Evolutionary conservation across 2,888 invertebrate genomes (phyloP), one percentile per base, ranked within the genome.

Genomic region (Megamerina dolium): DNA sequence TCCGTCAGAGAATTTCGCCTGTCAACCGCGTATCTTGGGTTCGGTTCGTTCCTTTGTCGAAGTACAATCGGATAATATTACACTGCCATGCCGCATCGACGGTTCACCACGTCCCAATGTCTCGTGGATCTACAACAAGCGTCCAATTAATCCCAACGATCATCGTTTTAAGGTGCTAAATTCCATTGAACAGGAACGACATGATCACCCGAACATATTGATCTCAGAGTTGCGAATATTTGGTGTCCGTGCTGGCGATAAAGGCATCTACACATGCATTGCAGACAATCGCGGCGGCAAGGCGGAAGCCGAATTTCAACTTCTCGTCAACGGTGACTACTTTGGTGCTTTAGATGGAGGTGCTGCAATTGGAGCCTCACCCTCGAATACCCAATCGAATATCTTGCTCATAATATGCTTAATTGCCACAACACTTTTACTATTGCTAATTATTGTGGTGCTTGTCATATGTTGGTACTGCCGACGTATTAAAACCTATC

Each of bases 251-350:
- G 70, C 71, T 8, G 76, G 77, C 12, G 87, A 87, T 60, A 78
- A 80, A 54, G 87, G 87, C 1, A 79, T 82, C 38, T 87, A 87
- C 64, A 75, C 80, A 33, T 93, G 92, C 61, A 78, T 85, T 3
- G 91, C 90, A 0, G 84, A 82, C 60, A 92, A 88, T 66, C 77
- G 81, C 1, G 92, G 87, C 1, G 92, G 91, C 1, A 78, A 80
- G 3, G 84, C 82, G 50, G 86, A 87, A 61, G 79, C 80, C 34
- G 87, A 86, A 63, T 73, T 90, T 12, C 82, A 81, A 12, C 64
- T 92, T 43, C 72, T 77, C 4, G 72, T 79, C 10, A 62, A 70
- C 42, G 64, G 73, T 2, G 68, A 73, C 36, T 64, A 59, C 21
- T 50, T 57, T 33, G 59, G 63, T 9, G 53, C 53, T 52, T 66